Base-by-base conservation (phyloP, 2,113 vertebrate species). In the Ceratotherium simum region DNA sequence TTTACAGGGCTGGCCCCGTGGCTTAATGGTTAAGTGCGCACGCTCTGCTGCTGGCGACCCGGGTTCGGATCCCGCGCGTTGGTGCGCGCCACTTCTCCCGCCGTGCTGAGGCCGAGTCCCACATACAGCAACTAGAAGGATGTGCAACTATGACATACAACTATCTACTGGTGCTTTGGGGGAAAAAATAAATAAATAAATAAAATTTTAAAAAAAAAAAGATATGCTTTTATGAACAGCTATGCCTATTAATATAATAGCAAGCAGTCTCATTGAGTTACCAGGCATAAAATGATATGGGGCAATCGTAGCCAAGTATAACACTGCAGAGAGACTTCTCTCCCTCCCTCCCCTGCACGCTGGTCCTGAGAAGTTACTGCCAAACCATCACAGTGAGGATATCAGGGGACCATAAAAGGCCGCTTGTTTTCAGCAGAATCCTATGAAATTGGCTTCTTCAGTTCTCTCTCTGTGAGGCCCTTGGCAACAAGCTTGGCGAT, bases 371-470 rank as follows among this genome's bases (percentile, higher is more conserved):
- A 85, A 91, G 21, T 90, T 56, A 80, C 51, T 95, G 90, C 87
- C 97, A 97, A 95, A 39, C 56, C 46, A 80, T 70, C 1, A 0
- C 20, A 80, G 83, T 72, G 75, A 96, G 84, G 51, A 76, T 72
- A 60, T 75, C 51, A 56, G 42, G 75, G 36, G 20, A 51, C 36
- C 78, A 3, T 46, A 67, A 87, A 90, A 79, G n/a, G 29, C 25
- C 72, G 42, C 20, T 96, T 69, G 23, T 81, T 95, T 92, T 96
- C 78, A 62, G 42, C 33, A 82, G 39, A 93, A 23, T 27, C 31
- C 72, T 86, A 8, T 73, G 73, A 84, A 36, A 58, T 23, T 93
- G 94, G 94, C 75, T 97, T 96, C 25, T 42, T 93, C 36, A 3
- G 1, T 75, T 70, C 23, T 90, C 36, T 36, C 75, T 65, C 94